Evolutionary conservation across 1,140 invertebrate species (phyloP), one percentile per base, ranked within the genome.

Genomic region (Apis laboriosa): DNA sequence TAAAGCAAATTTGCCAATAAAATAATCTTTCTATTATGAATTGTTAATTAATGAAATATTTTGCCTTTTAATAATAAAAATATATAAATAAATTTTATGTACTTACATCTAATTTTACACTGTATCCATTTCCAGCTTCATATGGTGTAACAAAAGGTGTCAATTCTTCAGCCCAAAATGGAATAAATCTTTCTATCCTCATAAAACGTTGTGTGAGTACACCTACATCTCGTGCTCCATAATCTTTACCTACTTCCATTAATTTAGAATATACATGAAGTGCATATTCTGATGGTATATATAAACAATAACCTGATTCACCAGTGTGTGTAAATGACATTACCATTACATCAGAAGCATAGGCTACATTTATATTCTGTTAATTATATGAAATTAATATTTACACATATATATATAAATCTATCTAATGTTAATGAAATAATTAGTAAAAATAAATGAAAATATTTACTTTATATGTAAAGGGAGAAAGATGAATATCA

Each of bases 301-400:
- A 97, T 0, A 98, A 92, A 73, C 97, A 97, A 94, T 97, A 98
- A 12, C 97, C 97, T 88, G 97, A 95, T 93, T 98, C 97, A 51
- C 97, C 97, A 73, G 97, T 97, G 88, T 98, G 97, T 0, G 97
- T 97, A 78, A 97, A 96, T 81, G 96, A 95, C 96, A 98, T 97
- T 53, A 97, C 95, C 93, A 96, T 95, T 24, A 98, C 96, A 84
- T 96, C 96, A 66, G 96, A 97, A 9, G 96, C 97, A 92, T 97
- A 96, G 3, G 96, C 97, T 75, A 97, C 95, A 90, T 97, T 96
- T 34, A 97, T 95, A 90, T 95, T 95, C 95, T 96, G 82, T 56
- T 88, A 83, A 66, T 71, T 75, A 70, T 61, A 56, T 67, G 21
- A 67, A 43, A 67, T 67, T 43, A n/a, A n/a, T 68, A 68, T 49